Percentiles rank a stretch among this genome's conserved stretches.
Conservation (phyloP, 2,797 vertebrate genomes). For the Gorsachius magnificus region DNA sequence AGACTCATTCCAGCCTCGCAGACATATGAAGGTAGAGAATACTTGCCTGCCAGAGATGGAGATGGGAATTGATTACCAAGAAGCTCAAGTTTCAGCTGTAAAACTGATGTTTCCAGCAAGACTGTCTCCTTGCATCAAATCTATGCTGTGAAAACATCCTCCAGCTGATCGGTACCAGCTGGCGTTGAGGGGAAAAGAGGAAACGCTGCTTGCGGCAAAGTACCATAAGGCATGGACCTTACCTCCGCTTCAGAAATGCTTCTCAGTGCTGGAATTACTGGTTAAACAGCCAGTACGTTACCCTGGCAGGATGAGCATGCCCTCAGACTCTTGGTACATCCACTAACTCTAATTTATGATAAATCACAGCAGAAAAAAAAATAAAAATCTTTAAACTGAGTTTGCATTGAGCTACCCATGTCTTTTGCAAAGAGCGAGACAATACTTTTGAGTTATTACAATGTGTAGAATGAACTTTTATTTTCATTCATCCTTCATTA, state of each 20-base stretch:
- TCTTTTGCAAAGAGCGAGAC: slow-evolving; percentile 14
- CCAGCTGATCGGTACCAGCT: slow-evolving; percentile 8
- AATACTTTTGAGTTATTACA: neutral
- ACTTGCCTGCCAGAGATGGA: neutral
- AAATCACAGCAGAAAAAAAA: neutral
- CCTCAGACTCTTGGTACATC: neutral
- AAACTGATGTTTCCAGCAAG: slow-evolving; percentile 24
- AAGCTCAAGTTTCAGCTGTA: slow-evolving; percentile 5
- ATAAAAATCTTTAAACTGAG: neutral
- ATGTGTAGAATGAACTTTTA: slow-evolving; percentile 67
- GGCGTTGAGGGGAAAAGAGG: neutral
- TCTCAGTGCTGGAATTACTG: neutral
- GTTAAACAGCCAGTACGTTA: neutral
- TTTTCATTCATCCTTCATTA: slow-evolving; percentile 72
- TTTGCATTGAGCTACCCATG: accelerated
- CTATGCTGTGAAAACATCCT: neutral
- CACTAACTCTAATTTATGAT: neutral
- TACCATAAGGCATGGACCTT: neutral
- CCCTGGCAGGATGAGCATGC: neutral
- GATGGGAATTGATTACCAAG: neutral
- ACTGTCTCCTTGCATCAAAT: slow-evolving; percentile 22
- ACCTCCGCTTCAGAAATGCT: neutral
- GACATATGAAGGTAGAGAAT: neutral
- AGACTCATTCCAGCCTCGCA: neutral
- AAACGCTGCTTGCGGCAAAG: neutral